phyloP scores from a whole-genome alignment of 1,140 invertebrate species.

The Drosophila mauritiana region DNA sequence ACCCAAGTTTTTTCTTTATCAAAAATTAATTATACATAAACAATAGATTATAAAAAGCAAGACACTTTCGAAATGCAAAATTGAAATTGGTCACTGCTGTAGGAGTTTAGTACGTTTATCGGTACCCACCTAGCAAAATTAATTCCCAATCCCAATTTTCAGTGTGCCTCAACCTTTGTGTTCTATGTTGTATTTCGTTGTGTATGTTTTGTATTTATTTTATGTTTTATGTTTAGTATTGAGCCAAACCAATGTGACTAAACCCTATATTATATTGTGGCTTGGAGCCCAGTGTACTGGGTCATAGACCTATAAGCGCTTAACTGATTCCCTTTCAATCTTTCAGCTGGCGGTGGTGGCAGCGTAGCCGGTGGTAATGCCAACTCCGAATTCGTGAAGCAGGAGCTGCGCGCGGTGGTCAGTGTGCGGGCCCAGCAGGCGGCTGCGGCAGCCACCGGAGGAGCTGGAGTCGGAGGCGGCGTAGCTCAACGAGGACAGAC shows the following conservation, averaged over 20 bases:
- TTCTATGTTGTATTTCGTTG: conserved; percentile 48
- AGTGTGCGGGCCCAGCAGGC: conserved; percentile 90
- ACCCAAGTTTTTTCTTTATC: background rate
- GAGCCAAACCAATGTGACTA: conserved; percentile 63
- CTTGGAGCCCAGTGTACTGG: no score
- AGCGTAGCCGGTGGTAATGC: conserved; percentile 64
- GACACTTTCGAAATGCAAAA: conserved; percentile 7
- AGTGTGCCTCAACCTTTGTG: conserved; percentile 30
- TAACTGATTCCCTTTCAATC: background rate
- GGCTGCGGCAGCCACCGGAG: conserved; percentile 63
- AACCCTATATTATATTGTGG: conserved; percentile 40
- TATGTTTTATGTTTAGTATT: conserved; percentile 47
- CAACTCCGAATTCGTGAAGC: conserved; percentile 92
- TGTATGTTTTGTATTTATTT: conserved; percentile 40
- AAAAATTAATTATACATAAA: background rate
- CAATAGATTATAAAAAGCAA: conserved; percentile 8
- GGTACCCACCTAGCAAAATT: background rate
- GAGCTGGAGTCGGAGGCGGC: conserved; percentile 47
- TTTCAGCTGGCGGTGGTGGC: conserved; percentile 69
- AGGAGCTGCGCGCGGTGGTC: conserved; percentile 94
- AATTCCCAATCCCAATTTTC: conserved; percentile 15
- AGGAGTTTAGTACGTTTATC: conserved; percentile 19
- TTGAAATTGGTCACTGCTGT: conserved; percentile 24
- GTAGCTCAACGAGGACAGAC: conserved; percentile 68
- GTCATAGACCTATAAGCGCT: background rate